Conservation (phyloP, 2,888 invertebrate species). For the Trachelus tabidus region DNA sequence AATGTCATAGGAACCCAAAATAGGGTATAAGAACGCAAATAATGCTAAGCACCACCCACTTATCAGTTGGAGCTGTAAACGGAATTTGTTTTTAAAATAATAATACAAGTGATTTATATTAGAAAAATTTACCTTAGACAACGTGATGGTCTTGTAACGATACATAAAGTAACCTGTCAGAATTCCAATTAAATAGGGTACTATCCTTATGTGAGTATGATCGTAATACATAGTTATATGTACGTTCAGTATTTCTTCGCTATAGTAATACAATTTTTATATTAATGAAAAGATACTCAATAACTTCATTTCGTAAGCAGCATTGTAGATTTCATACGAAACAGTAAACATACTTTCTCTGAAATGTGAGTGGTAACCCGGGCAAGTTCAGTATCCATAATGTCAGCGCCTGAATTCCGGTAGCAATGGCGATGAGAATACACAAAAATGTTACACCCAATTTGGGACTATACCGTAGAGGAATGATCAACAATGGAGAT, state of each 20-base stretch:
- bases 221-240: constrained; percentile 15
- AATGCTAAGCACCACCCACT: constrained; percentile 27
- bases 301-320: background rate
- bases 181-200: constrained; percentile 20
- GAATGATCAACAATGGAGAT: constrained; percentile 68
- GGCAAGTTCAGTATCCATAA: constrained; percentile 10
- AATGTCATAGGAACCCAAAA: constrained; percentile 7
- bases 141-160: constrained; percentile 5
- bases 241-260: constrained; percentile 8
- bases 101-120: background rate
- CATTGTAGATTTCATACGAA: background rate
- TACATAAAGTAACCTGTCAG: constrained; percentile 18
- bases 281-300: background rate
- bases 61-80: constrained; percentile 12
- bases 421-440: constrained; percentile 8
- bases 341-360: constrained; percentile 3
- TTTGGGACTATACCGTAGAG: constrained; percentile 18
- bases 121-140: constrained; percentile 16
- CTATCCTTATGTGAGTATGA: constrained; percentile 15
- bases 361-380: constrained; percentile 15
- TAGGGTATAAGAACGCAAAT: constrained; percentile 10
- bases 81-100: background rate
- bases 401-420: constrained; percentile 26
- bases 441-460: constrained; percentile 20
- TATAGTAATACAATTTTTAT: background rate